Conservation (phyloP, 2,888 invertebrate genomes). For the Diaperis boleti region DNA sequence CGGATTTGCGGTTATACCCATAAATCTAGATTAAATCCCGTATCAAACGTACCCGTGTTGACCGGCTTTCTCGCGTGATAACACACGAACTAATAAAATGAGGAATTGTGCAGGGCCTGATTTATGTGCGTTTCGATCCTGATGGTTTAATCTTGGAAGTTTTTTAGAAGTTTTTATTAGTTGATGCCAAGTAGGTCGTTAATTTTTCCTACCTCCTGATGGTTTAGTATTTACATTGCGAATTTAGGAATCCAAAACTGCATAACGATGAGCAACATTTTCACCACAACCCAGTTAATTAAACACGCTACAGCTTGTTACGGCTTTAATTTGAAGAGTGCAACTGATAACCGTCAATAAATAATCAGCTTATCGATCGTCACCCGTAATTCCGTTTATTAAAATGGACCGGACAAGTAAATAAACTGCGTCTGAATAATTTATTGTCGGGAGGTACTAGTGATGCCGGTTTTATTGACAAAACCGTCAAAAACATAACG, state of each 20-base stretch:
- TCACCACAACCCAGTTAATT: not conserved
- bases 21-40: not conserved
- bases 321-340: slow-evolving; percentile 1
- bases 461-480: slow-evolving; percentile 1
- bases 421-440: not conserved
- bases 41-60: not conserved
- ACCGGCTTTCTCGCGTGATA: not conserved
- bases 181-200: no score
- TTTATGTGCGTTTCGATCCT: not conserved
- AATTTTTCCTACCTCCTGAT: no score
- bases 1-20: not conserved
- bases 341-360: not conserved
- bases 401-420: not conserved
- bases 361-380: not conserved
- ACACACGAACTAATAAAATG: not conserved
- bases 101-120: not conserved
- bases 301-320: not conserved
- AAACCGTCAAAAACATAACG: slow-evolving; percentile 6
- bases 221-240: no score
- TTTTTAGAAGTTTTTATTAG: no score
- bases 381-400: not conserved
- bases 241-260: no score
- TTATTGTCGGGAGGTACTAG: not conserved
- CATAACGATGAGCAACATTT: no score
- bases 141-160: slow-evolving; percentile 5